A percentile compares a stretch with the other conserved stretches of the same genome.
Evolutionary conservation across 1,140 invertebrate genomes (phyloP).

Genomic region (Augochlora pura): DNA sequence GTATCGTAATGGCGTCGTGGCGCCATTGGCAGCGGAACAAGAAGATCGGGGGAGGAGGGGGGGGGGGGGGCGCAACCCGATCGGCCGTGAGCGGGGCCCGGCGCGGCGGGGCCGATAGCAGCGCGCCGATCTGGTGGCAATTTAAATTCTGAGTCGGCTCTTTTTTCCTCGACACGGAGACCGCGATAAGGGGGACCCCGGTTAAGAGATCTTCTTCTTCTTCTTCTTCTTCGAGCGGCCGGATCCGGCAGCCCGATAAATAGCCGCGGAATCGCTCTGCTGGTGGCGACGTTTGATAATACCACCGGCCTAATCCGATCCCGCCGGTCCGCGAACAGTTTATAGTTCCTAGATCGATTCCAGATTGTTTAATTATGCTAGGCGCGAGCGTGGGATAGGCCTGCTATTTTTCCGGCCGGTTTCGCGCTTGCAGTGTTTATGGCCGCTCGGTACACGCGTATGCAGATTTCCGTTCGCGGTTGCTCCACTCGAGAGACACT

Average conservation of each 20-base stretch:
- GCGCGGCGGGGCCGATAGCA: neutral
- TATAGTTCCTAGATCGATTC: too few relatives aligned
- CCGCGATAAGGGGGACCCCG: neutral
- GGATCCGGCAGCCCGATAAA: neutral
- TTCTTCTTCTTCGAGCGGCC: neutral
- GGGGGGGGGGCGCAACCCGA: neutral
- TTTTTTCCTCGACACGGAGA: neutral
- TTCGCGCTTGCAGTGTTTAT: too few relatives aligned
- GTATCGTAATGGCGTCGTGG: slow-evolving; percentile 15
- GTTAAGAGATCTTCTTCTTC: slow-evolving; percentile 16
- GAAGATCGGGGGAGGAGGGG: neutral
- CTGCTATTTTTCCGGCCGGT: too few relatives aligned
- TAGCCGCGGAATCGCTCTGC: neutral
- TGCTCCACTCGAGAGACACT: too few relatives aligned
- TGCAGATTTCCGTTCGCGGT: too few relatives aligned
- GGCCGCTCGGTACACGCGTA: too few relatives aligned
- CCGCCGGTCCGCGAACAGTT: neutral
- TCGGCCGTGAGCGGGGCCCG: slow-evolving; percentile 11
- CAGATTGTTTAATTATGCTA: too few relatives aligned
- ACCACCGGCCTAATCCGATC: neutral
- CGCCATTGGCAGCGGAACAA: slow-evolving; percentile 9
- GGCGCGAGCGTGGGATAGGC: too few relatives aligned
- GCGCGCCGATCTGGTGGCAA: neutral
- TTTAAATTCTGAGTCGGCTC: slow-evolving; percentile 26
- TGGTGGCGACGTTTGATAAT: neutral